A percentile compares a stretch with the other conserved stretches of the same genome.
Conservation (phyloP, 2,797 vertebrate species). For the Arnoldichthys spilopterus region DNA sequence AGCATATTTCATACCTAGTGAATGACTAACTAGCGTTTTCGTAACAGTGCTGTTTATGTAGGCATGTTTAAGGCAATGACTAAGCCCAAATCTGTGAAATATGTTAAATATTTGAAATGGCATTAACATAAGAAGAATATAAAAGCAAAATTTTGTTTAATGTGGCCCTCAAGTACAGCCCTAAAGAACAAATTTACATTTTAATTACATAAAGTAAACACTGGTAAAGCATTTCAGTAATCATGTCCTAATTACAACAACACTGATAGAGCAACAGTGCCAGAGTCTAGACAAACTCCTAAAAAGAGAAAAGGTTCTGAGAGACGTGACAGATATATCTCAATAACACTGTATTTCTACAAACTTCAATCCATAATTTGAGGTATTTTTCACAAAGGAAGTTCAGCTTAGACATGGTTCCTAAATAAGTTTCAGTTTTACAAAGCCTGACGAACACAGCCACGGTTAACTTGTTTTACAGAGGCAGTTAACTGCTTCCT, state of each 20-base stretch:
- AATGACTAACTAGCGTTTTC: slow-evolving; percentile 5
- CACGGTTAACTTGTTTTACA: too few relatives aligned
- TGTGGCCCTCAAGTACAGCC: not conserved
- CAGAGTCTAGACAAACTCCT: not conserved
- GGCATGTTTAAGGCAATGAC: slow-evolving; percentile 10
- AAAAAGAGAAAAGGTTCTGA: not conserved
- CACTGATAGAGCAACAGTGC: not conserved
- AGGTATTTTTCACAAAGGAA: too few relatives aligned
- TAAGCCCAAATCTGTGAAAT: not conserved
- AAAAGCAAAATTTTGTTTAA: not conserved
- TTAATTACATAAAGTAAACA: slow-evolving; percentile 21
- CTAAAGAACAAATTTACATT: slow-evolving; percentile 10
- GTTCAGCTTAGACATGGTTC: too few relatives aligned
- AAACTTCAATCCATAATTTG: not conserved
- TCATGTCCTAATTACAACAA: not conserved
- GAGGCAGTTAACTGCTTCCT: too few relatives aligned
- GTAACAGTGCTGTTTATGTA: not conserved
- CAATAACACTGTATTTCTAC: not conserved
- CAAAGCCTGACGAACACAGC: too few relatives aligned
- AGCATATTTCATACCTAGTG: not conserved
- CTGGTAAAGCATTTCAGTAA: not conserved
- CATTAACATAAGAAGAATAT: not conserved
- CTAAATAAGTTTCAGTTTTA: too few relatives aligned
- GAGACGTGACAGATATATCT: not conserved
- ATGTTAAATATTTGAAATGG: slow-evolving; percentile 12